phyloP scores from a whole-genome alignment of 1,140 invertebrate genomes.

The Scaptomyza hsui region DNA sequence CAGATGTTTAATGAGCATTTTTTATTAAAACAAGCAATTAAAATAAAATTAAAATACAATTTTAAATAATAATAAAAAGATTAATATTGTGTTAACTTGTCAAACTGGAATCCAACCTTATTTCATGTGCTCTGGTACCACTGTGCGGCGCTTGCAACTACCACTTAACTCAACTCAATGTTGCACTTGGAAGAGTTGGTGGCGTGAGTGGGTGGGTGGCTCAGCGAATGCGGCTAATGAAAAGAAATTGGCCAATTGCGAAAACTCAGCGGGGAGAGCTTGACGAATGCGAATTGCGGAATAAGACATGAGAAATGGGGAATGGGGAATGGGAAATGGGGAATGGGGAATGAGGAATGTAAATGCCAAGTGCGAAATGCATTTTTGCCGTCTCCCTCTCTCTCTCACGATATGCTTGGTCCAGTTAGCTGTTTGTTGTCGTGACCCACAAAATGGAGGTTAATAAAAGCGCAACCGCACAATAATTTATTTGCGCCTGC shows the following conservation, averaged over 20 bases:
- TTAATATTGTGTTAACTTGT: too few species aligned
- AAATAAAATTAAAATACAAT: too few species aligned
- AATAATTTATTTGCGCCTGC: neutral
- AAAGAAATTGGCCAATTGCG: constrained; percentile 24
- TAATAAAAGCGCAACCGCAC: neutral
- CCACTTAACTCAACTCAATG: neutral
- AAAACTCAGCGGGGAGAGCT: constrained; percentile 4
- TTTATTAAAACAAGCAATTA: too few species aligned
- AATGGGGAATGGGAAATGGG: neutral
- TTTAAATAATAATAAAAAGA: too few species aligned
- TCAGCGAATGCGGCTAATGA: constrained; percentile 19
- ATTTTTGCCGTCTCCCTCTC: constrained; percentile 1
- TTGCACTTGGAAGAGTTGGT: neutral
- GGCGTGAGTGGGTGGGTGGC: constrained; percentile 14
- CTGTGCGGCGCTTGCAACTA: constrained; percentile 5
- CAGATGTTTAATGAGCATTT: too few species aligned
- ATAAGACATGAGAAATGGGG: neutral
- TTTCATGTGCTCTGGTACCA: neutral
- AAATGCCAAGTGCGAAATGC: constrained; percentile 16
- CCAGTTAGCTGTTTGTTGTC: neutral
- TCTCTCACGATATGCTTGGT: constrained; percentile 6
- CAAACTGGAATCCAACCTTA: too few species aligned
- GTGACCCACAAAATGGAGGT: constrained; percentile 15
- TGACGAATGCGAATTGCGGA: constrained; percentile 11
- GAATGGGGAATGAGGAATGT: neutral